A percentile compares a stretch with the other conserved stretches of the same genome.
These are phyloP conservation scores for Copsychus sechellarum DNA, from an alignment of 2,113 vertebrate species.

Conservation along the genomic window DNA sequence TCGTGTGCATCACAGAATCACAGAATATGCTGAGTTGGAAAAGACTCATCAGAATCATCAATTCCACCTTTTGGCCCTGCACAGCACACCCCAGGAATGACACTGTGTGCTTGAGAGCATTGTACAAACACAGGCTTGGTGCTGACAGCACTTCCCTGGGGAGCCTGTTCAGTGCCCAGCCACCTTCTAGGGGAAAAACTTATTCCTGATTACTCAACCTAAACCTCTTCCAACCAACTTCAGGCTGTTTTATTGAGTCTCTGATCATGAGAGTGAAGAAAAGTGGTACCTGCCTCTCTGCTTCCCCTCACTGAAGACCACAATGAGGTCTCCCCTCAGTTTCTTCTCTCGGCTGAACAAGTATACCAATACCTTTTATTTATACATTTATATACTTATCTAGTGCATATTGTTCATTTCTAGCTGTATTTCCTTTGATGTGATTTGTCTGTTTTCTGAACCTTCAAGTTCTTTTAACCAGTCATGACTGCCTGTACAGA, in stretches of 20 bases:
- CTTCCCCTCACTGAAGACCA: not conserved
- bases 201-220: not conserved
- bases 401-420: not conserved
- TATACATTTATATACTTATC: not conserved
- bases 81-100: not conserved
- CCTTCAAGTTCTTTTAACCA: not conserved
- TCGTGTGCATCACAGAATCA: not conserved
- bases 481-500: not conserved
- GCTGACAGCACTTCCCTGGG: not conserved
- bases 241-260: accelerated
- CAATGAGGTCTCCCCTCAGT: not conserved
- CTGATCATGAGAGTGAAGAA: not conserved
- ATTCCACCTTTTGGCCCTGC: not conserved
- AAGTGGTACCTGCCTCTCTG: not conserved
- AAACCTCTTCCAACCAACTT: not conserved
- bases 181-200: not conserved
- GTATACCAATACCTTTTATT: not conserved
- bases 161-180: not conserved
- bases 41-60: not conserved
- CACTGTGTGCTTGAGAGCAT: not conserved
- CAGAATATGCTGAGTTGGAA: not conserved
- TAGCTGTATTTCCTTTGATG: not conserved
- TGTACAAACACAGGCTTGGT: not conserved
- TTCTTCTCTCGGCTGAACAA: not conserved
- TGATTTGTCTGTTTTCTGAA: not conserved